These are phyloP conservation scores for Hemibagrus wyckioides DNA, from an alignment of 2,113 vertebrate genomes.

Conservation along the genomic window DNA sequence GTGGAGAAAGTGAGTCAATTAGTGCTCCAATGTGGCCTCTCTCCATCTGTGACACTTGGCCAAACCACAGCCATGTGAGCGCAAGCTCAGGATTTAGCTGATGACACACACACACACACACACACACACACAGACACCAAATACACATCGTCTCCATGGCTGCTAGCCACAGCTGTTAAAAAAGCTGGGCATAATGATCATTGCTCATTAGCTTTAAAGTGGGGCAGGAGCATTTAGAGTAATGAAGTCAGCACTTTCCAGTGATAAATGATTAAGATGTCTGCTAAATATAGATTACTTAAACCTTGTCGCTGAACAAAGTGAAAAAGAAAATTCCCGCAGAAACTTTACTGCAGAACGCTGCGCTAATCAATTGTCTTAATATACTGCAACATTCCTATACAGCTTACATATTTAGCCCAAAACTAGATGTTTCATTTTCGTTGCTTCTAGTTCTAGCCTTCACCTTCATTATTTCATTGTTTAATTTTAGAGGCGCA, in stretches of 20 bases:
- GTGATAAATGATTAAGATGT: constrained; percentile 46
- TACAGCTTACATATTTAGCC: background rate
- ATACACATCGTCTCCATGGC: constrained; percentile 7
- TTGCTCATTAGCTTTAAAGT: constrained; percentile 43
- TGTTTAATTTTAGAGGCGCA: background rate
- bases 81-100: constrained; percentile 30
- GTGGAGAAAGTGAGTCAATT: constrained; percentile 46
- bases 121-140: background rate
- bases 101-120: background rate
- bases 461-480: background rate
- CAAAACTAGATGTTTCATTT: background rate
- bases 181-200: constrained; percentile 33
- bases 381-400: background rate
- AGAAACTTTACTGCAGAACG: background rate
- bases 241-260: constrained; percentile 44
- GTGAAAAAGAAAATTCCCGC: constrained; percentile 2
- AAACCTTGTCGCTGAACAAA: background rate
- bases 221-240: constrained; percentile 40
- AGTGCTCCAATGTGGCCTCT: constrained; percentile 8
- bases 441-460: background rate
- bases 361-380: background rate
- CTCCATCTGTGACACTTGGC: constrained; percentile 40
- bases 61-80: constrained; percentile 6
- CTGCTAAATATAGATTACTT: constrained; percentile 19
- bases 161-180: constrained; percentile 38